These are phyloP conservation scores for Planiliza haematocheilus DNA, from an alignment of 2,113 vertebrate species.

Conservation along the genomic window DNA sequence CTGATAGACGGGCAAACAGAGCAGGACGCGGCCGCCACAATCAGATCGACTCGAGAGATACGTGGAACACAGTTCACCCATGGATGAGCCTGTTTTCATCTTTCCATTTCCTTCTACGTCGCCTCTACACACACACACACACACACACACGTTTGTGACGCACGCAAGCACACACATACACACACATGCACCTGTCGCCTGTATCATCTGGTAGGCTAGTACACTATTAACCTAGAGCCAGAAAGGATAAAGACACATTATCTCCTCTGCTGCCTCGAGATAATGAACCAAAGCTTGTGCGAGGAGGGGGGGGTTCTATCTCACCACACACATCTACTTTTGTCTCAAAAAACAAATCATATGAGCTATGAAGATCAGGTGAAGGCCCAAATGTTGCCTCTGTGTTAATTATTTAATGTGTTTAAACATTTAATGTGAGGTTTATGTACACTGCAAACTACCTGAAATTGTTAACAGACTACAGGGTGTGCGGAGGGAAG, in stretches of 20 bases:
- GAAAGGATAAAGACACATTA: constrained; percentile 70
- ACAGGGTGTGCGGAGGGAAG: constrained; percentile 19
- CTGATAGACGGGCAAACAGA: constrained; percentile 52
- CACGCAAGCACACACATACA: neutral
- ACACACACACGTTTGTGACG: constrained; percentile 8
- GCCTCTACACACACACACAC: neutral
- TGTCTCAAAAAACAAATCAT: no score
- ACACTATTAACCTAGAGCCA: constrained; percentile 74
- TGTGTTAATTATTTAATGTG: constrained; percentile 41
- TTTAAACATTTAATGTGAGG: constrained; percentile 32
- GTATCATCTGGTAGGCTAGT: constrained; percentile 69
- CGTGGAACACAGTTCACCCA: constrained; percentile 26
- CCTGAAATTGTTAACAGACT: neutral
- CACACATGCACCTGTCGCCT: constrained; percentile 48
- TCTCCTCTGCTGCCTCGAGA: constrained; percentile 53
- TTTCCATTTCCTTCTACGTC: neutral
- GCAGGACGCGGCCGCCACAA: constrained; percentile 30
- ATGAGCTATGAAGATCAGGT: no score
- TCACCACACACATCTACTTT: constrained; percentile 9
- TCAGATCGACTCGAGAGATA: constrained; percentile 43
- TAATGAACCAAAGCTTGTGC: constrained; percentile 47
- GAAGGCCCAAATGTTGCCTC: neutral
- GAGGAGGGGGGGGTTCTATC: constrained; percentile 8
- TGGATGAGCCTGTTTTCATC: constrained; percentile 9
- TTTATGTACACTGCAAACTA: constrained; percentile 27